A percentile compares a stretch with the other conserved stretches of the same genome.
Conservation (phyloP, 2,113 vertebrate genomes). For the Potamarius usumacintae region DNA sequence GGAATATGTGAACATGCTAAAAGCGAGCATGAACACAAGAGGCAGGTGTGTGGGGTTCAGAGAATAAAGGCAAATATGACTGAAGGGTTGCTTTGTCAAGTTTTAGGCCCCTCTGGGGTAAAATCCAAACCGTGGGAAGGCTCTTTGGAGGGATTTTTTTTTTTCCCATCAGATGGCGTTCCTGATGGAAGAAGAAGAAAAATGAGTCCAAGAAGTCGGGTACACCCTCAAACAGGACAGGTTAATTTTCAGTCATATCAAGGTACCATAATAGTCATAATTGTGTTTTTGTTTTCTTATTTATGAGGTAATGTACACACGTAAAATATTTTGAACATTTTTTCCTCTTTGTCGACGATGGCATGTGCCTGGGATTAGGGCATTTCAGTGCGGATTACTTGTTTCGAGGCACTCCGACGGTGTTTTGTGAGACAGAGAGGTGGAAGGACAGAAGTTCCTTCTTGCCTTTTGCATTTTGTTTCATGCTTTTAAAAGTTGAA, state of each 20-base stretch:
- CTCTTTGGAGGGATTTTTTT: conserved; percentile 9
- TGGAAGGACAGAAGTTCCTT: conserved; percentile 53
- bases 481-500: neutral
- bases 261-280: neutral
- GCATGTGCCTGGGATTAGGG: conserved; percentile 78
- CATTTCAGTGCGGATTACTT: conserved; percentile 78
- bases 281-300: neutral
- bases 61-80: conserved; percentile 47
- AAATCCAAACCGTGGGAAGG: conserved; percentile 62
- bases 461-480: conserved; percentile 45
- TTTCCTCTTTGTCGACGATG: conserved; percentile 52
- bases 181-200: too few relatives aligned
- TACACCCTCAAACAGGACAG: neutral
- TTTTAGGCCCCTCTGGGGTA: conserved; percentile 62
- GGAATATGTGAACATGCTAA: conserved; percentile 62
- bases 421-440: conserved; percentile 53
- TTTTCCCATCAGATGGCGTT: conserved; percentile 43
- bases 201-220: neutral
- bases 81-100: conserved; percentile 70
- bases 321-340: conserved; percentile 42
- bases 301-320: conserved; percentile 18
- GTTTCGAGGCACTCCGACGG: conserved; percentile 59
- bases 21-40: conserved; percentile 55
- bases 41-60: conserved; percentile 9
- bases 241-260: neutral